phyloP scores from a whole-genome alignment of 2,113 vertebrate species.

The Elephantulus edwardii region DNA sequence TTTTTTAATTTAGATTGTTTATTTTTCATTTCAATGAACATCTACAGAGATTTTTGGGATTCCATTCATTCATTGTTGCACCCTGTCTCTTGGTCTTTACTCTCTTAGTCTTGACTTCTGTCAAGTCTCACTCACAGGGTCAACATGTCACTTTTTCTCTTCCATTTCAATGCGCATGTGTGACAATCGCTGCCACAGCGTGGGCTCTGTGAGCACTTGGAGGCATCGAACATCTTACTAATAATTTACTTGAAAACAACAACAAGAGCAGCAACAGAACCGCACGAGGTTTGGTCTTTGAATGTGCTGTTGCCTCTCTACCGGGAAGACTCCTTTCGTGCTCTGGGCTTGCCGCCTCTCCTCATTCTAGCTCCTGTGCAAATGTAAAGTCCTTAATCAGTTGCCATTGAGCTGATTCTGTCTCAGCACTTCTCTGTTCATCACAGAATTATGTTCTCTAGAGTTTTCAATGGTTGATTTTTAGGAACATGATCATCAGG shows the following conservation, averaged over 20 bases:
- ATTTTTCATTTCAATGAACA: too few relatives aligned
- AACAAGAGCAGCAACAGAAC: neutral
- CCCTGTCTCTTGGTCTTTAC: neutral
- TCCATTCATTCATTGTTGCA: too few relatives aligned
- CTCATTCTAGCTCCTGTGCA: neutral
- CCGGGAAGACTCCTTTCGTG: neutral
- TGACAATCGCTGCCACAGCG: neutral
- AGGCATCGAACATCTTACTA: neutral
- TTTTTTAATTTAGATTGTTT: too few relatives aligned
- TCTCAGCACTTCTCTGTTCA: neutral
- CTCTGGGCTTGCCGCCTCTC: neutral
- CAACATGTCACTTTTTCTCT: neutral
- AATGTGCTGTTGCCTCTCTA: neutral
- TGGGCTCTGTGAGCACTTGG: neutral
- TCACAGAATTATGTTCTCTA: neutral
- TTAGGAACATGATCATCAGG: neutral
- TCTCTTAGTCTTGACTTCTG: slow-evolving; percentile 1
- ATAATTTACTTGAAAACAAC: neutral
- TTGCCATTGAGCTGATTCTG: neutral
- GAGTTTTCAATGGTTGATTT: neutral
- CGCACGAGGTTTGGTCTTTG: neutral
- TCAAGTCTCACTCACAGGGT: neutral
- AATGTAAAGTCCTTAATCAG: neutral
- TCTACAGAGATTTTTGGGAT: too few relatives aligned
- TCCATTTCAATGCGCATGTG: neutral